phyloP scores from a whole-genome alignment of 2,888 invertebrate species.

The Eristalis tenax region DNA sequence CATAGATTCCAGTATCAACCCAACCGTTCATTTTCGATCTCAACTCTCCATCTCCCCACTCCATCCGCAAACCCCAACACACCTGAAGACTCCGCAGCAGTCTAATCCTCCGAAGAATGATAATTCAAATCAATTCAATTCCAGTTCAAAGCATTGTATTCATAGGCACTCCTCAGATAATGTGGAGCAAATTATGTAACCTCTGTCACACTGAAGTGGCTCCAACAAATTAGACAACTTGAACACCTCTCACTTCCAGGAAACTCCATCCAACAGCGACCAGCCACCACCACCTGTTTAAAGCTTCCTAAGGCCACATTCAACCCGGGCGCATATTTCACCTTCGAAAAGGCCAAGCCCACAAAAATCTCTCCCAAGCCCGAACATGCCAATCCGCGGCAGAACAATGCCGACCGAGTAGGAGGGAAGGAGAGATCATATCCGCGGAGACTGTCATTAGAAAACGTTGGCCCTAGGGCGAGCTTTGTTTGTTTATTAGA shows the following conservation, averaged over 20 bases:
- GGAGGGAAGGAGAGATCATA: slow-evolving; percentile 3
- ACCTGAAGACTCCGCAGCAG: too few relatives aligned
- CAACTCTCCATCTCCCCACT: too few relatives aligned
- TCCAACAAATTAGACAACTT: slow-evolving; percentile 1
- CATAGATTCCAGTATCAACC: too few relatives aligned
- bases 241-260: slow-evolving; percentile 21
- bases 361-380: slow-evolving; percentile 17
- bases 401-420: background rate
- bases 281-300: slow-evolving; percentile 8
- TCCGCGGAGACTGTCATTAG: slow-evolving; percentile 36
- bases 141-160: background rate
- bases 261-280: background rate
- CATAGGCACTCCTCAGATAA: background rate
- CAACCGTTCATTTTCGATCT: too few relatives aligned
- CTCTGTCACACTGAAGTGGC: background rate
- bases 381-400: slow-evolving; percentile 19
- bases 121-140: background rate
- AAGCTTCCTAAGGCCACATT: slow-evolving; percentile 19
- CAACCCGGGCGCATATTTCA: slow-evolving; percentile 15
- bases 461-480: slow-evolving; percentile 32
- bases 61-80: too few relatives aligned
- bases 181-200: background rate
- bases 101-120: too few relatives aligned
- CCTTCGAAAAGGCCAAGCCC: slow-evolving; percentile 46
- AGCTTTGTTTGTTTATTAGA: slow-evolving; percentile 30